Conservation (phyloP, 2,797 vertebrate species). For the Acrossocheilus wenchowensis region DNA sequence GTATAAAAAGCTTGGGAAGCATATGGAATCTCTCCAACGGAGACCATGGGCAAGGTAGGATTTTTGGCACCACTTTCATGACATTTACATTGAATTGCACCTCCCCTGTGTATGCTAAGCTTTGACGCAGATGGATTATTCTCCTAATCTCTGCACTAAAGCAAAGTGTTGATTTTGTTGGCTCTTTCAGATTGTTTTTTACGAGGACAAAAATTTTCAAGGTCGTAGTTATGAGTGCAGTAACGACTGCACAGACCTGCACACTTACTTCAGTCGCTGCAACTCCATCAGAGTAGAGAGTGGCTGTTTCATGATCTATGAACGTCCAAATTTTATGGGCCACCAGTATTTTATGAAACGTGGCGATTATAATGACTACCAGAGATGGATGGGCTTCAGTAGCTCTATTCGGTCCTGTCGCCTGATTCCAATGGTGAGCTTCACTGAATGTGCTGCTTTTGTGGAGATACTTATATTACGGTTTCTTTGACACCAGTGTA, state of each 20-base stretch:
- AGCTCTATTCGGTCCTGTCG: conserved; percentile 81
- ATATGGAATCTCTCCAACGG: conserved; percentile 81
- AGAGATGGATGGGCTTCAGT: conserved; percentile 84
- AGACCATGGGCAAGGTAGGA: conserved; percentile 85
- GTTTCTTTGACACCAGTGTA: not conserved
- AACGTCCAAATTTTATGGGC: conserved; percentile 82
- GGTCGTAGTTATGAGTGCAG: conserved; percentile 83
- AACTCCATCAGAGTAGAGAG: conserved; percentile 84
- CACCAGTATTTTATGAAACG: conserved; percentile 83
- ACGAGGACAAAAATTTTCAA: conserved; percentile 84
- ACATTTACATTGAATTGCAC: conserved; percentile 21
- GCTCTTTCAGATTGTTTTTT: conserved; percentile 79
- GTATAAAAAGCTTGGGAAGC: conserved; percentile 84
- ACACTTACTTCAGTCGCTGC: conserved; percentile 81
- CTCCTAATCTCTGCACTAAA: not conserved
- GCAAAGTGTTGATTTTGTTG: not conserved
- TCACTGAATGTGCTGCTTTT: not conserved
- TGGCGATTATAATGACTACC: conserved; percentile 82
- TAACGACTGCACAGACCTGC: conserved; percentile 83
- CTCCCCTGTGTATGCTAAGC: conserved; percentile 7
- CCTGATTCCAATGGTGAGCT: conserved; percentile 77
- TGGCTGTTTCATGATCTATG: conserved; percentile 84
- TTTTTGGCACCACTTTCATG: conserved; percentile 59
- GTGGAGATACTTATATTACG: not conserved
- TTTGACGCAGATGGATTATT: not conserved